These are phyloP conservation scores for Glaucidium brasilianum DNA, from an alignment of 2,113 vertebrate species.

Conservation along the genomic window DNA sequence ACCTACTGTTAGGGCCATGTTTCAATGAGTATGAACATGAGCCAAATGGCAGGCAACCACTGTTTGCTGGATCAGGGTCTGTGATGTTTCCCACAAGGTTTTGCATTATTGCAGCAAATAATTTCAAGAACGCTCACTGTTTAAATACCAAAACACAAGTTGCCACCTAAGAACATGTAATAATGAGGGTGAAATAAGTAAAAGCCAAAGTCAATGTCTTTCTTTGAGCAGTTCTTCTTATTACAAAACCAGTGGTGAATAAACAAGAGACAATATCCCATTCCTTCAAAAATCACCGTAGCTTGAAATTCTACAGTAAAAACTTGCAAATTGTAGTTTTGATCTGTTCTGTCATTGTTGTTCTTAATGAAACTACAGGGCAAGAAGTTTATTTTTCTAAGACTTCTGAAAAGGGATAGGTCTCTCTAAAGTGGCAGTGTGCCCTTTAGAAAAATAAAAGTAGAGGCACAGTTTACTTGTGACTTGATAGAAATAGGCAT, in stretches of 20 bases:
- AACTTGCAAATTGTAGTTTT: background rate
- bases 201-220: slow-evolving; percentile 46
- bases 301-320: background rate
- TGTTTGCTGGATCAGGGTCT: background rate
- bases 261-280: slow-evolving; percentile 72
- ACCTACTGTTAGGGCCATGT: background rate
- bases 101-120: slow-evolving; percentile 74
- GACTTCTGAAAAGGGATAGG: slow-evolving; percentile 67
- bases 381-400: background rate
- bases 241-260: slow-evolving; percentile 31
- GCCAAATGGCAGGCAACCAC: background rate
- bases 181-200: slow-evolving; percentile 78
- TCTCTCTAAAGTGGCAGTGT: slow-evolving; percentile 74
- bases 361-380: background rate
- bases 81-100: slow-evolving; percentile 56
- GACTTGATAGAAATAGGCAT: slow-evolving; percentile 76
- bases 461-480: slow-evolving; percentile 75
- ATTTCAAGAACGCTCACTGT: slow-evolving; percentile 28
- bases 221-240: slow-evolving; percentile 34
- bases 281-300: slow-evolving; percentile 55
- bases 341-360: background rate
- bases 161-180: slow-evolving; percentile 42
- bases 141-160: slow-evolving; percentile 8
- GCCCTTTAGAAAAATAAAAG: slow-evolving; percentile 69
- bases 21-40: background rate